Evolutionary conservation across 2,797 vertebrate species (phyloP).

Genomic region (Pteronotus mesoamericanus): DNA sequence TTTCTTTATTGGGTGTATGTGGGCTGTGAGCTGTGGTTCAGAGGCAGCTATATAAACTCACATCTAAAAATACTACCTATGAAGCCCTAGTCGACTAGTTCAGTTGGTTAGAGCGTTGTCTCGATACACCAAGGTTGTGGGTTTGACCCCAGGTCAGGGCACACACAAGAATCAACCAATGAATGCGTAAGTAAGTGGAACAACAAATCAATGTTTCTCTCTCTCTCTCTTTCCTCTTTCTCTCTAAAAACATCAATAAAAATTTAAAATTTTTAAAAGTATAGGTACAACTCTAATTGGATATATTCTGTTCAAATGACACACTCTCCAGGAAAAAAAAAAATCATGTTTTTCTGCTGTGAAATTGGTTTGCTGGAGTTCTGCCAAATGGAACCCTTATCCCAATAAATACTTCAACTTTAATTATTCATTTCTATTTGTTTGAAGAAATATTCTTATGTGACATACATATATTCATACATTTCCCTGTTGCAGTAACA

Average conservation of each 20-base stretch:
- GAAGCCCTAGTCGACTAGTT: not conserved
- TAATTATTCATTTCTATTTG: conserved; percentile 62
- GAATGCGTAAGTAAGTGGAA: not conserved
- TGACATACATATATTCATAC: conserved; percentile 30
- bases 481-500: conserved; percentile 45
- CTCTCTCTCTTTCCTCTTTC: not conserved
- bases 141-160: not conserved
- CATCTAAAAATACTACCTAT: not conserved
- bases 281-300: not conserved
- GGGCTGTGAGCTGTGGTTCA: not conserved
- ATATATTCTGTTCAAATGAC: conserved; percentile 28
- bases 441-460: conserved; percentile 46
- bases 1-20: not conserved
- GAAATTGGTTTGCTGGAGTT: conserved; percentile 42
- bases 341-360: conserved; percentile 29
- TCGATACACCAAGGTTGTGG: not conserved
- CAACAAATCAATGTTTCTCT: not conserved
- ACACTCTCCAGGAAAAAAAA: not conserved
- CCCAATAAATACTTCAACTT: conserved; percentile 21
- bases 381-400: conserved; percentile 61
- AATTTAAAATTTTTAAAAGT: not conserved
- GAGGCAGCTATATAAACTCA: not conserved
- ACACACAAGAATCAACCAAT: not conserved
- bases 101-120: not conserved
- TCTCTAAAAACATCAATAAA: not conserved